phyloP scores from a whole-genome alignment of 1,140 invertebrate species.

The Tetramorium simillimum region DNA sequence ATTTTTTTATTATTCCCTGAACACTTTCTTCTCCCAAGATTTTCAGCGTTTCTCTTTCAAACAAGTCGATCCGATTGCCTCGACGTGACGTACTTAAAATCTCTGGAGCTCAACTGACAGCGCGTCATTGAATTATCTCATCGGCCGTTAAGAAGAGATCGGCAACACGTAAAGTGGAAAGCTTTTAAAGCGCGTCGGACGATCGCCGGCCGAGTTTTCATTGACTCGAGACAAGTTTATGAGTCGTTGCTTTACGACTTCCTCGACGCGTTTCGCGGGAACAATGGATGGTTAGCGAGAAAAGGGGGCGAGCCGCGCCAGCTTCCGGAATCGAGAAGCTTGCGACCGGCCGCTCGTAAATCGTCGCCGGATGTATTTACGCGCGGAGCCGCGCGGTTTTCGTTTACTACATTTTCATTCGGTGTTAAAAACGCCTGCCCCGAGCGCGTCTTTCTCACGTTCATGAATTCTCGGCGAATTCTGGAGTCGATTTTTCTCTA shows the following conservation, averaged over 20 bases:
- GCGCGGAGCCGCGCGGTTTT: not conserved
- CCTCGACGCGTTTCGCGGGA: conserved; percentile 15
- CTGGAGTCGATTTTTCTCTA: conserved; percentile 3
- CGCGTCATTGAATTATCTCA: conserved; percentile 41
- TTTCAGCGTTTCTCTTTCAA: not conserved
- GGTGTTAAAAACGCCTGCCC: not conserved
- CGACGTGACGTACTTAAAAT: conserved; percentile 23
- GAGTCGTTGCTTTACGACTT: conserved; percentile 40
- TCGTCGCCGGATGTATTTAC: conserved; percentile 41
- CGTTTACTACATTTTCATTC: conserved; percentile 7
- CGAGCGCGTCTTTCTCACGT: not conserved
- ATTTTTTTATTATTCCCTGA: not conserved
- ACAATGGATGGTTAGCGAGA: conserved; percentile 33
- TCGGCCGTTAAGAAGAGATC: conserved; percentile 38
- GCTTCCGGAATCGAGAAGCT: conserved; percentile 31
- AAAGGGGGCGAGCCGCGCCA: not conserved
- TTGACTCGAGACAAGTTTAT: conserved; percentile 45
- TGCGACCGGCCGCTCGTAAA: conserved; percentile 33
- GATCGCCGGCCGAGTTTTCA: conserved; percentile 15
- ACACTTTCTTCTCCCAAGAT: not conserved
- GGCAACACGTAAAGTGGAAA: conserved; percentile 31
- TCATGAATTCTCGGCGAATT: conserved; percentile 1
- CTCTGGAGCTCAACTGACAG: not conserved
- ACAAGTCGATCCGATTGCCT: not conserved
- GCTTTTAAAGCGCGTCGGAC: conserved; percentile 38